Evolutionary conservation across 2,888 invertebrate genomes (phyloP).

Genomic region (Artemia sp.): DNA sequence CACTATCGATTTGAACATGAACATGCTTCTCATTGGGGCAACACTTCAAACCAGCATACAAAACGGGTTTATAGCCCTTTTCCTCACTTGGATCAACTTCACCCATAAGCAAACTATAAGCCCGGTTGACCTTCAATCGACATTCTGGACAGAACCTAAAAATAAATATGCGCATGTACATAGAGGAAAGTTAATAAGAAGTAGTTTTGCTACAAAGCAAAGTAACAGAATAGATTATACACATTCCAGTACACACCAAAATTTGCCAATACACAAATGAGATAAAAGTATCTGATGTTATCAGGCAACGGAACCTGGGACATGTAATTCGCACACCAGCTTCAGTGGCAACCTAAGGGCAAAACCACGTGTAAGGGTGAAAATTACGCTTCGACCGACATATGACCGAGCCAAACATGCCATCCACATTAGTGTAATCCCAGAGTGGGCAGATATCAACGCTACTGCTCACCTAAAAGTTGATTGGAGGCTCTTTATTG

Average conservation of each 20-base stretch:
- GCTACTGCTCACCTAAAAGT: too few species aligned
- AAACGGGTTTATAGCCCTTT: constrained; percentile 67
- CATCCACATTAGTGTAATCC: too few species aligned
- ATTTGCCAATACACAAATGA: too few species aligned
- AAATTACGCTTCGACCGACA: too few species aligned
- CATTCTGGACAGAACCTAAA: constrained; percentile 71
- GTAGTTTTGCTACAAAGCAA: constrained; percentile 71
- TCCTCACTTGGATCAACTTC: constrained; percentile 56
- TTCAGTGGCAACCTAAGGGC: too few species aligned
- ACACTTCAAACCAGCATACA: constrained; percentile 69
- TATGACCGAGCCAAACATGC: too few species aligned
- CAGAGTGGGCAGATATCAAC: too few species aligned
- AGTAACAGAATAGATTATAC: constrained; percentile 54
- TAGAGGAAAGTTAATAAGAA: constrained; percentile 71
- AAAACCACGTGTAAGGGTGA: too few species aligned
- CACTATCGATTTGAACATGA: constrained; percentile 69
- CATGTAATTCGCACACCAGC: too few species aligned
- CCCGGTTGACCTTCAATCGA: constrained; percentile 68
- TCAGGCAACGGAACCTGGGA: too few species aligned
- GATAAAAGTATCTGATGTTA: too few species aligned
- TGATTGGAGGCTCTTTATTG: too few species aligned
- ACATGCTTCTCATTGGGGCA: constrained; percentile 72
- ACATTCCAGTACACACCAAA: constrained; percentile 39
- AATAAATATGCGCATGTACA: constrained; percentile 72
- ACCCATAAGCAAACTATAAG: constrained; percentile 65